Percentiles rank a stretch among this genome's conserved stretches.
These are phyloP conservation scores for Syrrhaptes paradoxus DNA, from an alignment of 2,113 vertebrate species.

Conservation along the genomic window DNA sequence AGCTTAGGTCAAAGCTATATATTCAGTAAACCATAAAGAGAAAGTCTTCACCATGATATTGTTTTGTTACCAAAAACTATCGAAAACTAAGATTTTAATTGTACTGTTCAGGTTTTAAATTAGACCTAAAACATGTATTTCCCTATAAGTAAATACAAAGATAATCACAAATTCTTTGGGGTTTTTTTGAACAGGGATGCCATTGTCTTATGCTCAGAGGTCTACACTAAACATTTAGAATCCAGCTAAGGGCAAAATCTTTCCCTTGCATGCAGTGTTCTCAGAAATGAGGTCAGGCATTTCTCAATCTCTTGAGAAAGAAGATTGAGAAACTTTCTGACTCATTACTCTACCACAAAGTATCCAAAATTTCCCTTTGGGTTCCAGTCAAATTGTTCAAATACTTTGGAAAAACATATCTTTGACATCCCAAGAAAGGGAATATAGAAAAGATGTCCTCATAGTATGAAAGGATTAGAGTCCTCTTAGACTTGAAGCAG, in stretches of 20 bases:
- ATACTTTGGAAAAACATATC: constrained; percentile 64
- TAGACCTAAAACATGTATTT: not conserved
- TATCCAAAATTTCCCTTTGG: constrained; percentile 53
- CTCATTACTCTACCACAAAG: constrained; percentile 58
- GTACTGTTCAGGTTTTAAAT: not conserved
- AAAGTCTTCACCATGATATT: not conserved
- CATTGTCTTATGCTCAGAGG: not conserved
- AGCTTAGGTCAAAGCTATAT: not conserved
- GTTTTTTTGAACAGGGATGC: not conserved
- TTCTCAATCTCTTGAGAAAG: not conserved
- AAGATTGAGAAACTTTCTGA: constrained; percentile 1
- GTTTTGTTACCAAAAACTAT: not conserved
- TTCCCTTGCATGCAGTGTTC: constrained; percentile 10
- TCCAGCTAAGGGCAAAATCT: constrained; percentile 50
- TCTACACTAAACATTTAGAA: constrained; percentile 45
- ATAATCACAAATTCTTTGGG: not conserved
- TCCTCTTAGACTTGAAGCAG: not conserved
- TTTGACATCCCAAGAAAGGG: constrained; percentile 47
- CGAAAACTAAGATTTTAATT: not conserved
- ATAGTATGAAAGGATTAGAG: not conserved
- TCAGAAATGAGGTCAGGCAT: constrained; percentile 57
- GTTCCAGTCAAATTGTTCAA: constrained; percentile 64
- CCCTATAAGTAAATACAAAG: not conserved
- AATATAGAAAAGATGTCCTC: constrained; percentile 17
- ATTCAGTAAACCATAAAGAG: not conserved